These are phyloP conservation scores for Malurus cyaneus DNA, from an alignment of 2,113 vertebrate genomes.

Conservation along the genomic window DNA sequence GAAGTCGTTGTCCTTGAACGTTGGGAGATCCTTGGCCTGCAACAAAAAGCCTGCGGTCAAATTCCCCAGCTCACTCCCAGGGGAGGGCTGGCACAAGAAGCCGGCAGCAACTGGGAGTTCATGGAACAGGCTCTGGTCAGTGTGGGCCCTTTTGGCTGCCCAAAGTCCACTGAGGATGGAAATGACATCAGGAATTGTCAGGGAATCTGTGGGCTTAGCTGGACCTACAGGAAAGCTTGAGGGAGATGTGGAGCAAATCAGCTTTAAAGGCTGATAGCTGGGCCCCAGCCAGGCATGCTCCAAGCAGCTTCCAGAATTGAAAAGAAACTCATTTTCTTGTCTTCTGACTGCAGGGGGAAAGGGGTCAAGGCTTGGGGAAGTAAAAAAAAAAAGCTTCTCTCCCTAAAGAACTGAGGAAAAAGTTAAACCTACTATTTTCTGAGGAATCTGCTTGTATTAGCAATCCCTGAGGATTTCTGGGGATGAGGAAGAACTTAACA, in stretches of 20 bases:
- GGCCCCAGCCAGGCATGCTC: not conserved
- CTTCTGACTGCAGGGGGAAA: not conserved
- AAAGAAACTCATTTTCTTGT: not conserved
- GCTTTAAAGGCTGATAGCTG: not conserved
- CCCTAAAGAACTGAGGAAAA: not conserved
- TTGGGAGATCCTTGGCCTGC: slow-evolving; percentile 95
- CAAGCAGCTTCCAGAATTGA: not conserved
- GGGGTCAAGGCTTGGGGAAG: not conserved
- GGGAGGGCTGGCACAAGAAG: not conserved
- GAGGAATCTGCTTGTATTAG: not conserved
- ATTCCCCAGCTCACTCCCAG: accelerated
- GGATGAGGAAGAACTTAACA: not conserved
- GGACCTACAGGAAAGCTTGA: not conserved
- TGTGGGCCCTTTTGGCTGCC: not conserved
- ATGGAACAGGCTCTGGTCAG: accelerated
- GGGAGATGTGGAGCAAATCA: not conserved
- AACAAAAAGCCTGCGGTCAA: not conserved
- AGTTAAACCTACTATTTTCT: not conserved
- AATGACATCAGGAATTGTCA: accelerated
- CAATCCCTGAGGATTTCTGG: not conserved
- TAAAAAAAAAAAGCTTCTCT: not conserved
- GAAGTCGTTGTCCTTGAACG: slow-evolving; percentile 96
- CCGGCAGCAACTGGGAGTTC: accelerated
- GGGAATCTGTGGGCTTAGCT: not conserved
- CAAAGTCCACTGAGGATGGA: not conserved